Evolutionary conservation across 2,888 invertebrate genomes (phyloP), one percentile per base, ranked within the genome.

Genomic region (Mesodorylaimus sp.): DNA sequence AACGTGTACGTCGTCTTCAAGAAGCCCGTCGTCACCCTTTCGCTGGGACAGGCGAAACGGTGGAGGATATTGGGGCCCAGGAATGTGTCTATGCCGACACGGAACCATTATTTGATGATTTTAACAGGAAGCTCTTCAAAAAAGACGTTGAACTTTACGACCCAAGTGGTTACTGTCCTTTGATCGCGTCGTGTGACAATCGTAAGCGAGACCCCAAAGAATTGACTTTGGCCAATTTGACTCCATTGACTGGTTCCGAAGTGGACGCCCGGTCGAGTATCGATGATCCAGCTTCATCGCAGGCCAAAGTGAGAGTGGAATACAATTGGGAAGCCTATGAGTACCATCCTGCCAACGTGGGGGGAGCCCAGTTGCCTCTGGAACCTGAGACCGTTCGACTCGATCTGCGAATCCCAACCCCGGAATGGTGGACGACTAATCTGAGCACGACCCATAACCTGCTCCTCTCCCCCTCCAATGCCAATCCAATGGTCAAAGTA

Each of bases 301-400:
- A 36, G 7, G 46, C 37, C n/a, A 23, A 38, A 36, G 51, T 51
- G 2, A 3, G 41, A 23, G 46, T 52, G 26, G 52, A 52, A 32
- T 52, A 50, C 29, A 45, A 46, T 37, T 52, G 52, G 52, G 48
- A 52, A 19, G 46, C 27, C 27, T 52, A 46, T 46, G 49, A 52
- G 25, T 50, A 39, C 27, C 44, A 48, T 44, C 48, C 44, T 3
- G 5, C 23, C 37, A 27, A 7, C 41, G 21, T 36, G 7, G 19
- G 19, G 28, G 47, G 51, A 23, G 42, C 28, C 5, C 47, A 46
- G 36, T 47, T 50, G 29, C 50, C 50, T 21, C 32, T 48, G 21
- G 27, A 38, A 25, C 28, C n/a, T 7, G 26, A 25, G 7, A 21
- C 5, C 26, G 36, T 3, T 19, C 3, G 32, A 23, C 26, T 51